A percentile compares a stretch with the other conserved stretches of the same genome.
Conservation (phyloP, 35 echinoderm and acorn worm species). For the Patiria miniata region DNA sequence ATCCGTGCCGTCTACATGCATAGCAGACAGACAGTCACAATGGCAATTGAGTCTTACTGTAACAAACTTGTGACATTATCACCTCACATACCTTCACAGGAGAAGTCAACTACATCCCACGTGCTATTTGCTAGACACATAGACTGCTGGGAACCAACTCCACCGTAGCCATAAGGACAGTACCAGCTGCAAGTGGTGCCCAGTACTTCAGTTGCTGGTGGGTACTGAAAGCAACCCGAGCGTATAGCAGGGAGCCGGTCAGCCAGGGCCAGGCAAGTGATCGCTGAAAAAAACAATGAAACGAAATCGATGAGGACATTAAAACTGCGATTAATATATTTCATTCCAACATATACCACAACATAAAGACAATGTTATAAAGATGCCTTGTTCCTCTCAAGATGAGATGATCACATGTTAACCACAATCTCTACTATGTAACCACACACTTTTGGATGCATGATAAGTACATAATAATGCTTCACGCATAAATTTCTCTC, state of each 20-base stretch:
- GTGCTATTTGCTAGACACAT: conserved; percentile 48
- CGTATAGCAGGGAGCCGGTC: conserved; percentile 11
- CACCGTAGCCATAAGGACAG: conserved; percentile 52
- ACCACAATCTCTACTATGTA: too few species aligned
- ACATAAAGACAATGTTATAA: neutral
- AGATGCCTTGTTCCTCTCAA: neutral
- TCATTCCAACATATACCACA: too few species aligned
- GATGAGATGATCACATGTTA: neutral
- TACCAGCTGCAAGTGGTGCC: conserved; percentile 57
- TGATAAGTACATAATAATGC: too few species aligned
- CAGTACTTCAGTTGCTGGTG: conserved; percentile 31
- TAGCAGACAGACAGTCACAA: too few species aligned
- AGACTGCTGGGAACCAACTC: conserved; percentile 15
- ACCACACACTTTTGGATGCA: too few species aligned
- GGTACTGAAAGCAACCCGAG: conserved; percentile 36
- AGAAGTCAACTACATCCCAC: conserved; percentile 40
- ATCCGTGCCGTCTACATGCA: too few species aligned
- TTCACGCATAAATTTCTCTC: neutral
- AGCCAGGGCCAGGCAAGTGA: conserved; percentile 42
- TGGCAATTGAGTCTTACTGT: too few species aligned
- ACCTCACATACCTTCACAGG: conserved; percentile 48
- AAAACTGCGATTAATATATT: too few species aligned
- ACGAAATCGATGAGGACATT: too few species aligned
- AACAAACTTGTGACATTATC: neutral
- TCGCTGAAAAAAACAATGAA: conserved; percentile 21